Conservation (phyloP, 2,888 invertebrate species). For the Charanyca ferruginea region DNA sequence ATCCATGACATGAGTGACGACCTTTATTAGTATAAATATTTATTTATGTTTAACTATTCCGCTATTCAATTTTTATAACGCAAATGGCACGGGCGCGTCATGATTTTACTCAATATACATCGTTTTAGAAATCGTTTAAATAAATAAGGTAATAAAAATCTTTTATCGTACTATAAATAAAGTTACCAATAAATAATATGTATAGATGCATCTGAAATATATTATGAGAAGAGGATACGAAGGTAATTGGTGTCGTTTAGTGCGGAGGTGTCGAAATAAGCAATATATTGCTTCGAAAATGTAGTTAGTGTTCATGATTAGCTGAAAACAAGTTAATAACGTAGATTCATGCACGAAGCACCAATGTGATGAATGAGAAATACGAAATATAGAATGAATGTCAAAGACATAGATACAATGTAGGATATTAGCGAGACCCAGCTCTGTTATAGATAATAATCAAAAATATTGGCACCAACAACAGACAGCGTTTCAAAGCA, state of each 20-base stretch:
- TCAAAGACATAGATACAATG: conserved; percentile 48
- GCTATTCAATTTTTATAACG: conserved; percentile 19
- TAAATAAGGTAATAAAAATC: conserved; percentile 21
- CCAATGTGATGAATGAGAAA: conserved; percentile 60
- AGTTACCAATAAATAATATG: conserved; percentile 28
- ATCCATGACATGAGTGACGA: conserved; percentile 25
- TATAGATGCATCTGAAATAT: conserved; percentile 29
- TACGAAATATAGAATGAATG: conserved; percentile 52
- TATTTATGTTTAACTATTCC: conserved; percentile 27
- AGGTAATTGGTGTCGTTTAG: conserved; percentile 32
- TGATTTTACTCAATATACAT: conserved; percentile 17
- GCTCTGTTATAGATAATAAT: conserved; percentile 56
- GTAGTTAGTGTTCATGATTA: conserved; percentile 51
- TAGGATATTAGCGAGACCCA: conserved; percentile 57
- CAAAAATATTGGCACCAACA: conserved; percentile 61
- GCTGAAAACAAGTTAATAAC: conserved; percentile 54
- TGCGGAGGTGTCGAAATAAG: conserved; percentile 56
- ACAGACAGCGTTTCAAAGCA: conserved; percentile 78
- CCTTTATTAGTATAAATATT: conserved; percentile 31
- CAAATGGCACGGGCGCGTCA: conserved; percentile 16
- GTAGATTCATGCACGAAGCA: conserved; percentile 71
- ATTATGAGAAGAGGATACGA: conserved; percentile 27
- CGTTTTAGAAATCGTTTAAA: conserved; percentile 27
- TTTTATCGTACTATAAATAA: conserved; percentile 19
- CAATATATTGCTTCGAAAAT: conserved; percentile 60